Evolutionary conservation across 2,797 vertebrate genomes (phyloP).

Genomic region (Darevskia mixta): DNA sequence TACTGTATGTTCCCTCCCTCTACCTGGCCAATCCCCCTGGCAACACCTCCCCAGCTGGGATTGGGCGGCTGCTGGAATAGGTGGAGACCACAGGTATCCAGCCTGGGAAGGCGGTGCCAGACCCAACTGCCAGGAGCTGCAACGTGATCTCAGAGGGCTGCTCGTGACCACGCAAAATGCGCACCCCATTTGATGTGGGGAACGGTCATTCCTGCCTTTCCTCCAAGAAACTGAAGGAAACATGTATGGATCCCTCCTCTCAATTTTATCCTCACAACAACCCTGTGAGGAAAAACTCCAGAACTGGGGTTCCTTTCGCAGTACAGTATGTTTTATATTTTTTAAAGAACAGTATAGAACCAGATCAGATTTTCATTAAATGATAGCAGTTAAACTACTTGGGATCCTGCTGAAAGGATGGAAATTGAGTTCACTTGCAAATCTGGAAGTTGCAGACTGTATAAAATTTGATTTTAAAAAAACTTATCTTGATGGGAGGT

Average conservation of each 20-base stretch:
- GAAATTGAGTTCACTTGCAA: constrained; percentile 59
- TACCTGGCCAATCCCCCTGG: no score
- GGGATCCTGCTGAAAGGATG: constrained; percentile 36
- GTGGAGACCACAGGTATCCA: no score
- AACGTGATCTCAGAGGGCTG: no score
- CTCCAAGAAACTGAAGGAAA: not conserved
- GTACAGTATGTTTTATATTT: constrained; percentile 45
- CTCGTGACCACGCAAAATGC: no score
- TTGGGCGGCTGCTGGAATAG: no score
- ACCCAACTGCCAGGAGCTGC: no score
- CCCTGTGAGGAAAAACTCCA: not conserved
- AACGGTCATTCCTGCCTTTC: not conserved
- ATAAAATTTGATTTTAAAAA: constrained; percentile 58
- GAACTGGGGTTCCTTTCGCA: constrained; percentile 47
- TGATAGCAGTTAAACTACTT: constrained; percentile 57
- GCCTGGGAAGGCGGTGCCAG: no score
- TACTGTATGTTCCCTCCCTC: no score
- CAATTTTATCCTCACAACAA: not conserved
- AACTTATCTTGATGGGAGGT: constrained; percentile 55
- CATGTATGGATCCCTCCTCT: not conserved
- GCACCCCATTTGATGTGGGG: no score
- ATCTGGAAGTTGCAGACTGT: constrained; percentile 51
- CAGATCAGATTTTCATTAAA: constrained; percentile 59
- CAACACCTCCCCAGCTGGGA: no score
- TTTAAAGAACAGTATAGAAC: constrained; percentile 49